Base-by-base conservation (phyloP, 2,888 invertebrate species). In the Mactromeris polynyma region DNA sequence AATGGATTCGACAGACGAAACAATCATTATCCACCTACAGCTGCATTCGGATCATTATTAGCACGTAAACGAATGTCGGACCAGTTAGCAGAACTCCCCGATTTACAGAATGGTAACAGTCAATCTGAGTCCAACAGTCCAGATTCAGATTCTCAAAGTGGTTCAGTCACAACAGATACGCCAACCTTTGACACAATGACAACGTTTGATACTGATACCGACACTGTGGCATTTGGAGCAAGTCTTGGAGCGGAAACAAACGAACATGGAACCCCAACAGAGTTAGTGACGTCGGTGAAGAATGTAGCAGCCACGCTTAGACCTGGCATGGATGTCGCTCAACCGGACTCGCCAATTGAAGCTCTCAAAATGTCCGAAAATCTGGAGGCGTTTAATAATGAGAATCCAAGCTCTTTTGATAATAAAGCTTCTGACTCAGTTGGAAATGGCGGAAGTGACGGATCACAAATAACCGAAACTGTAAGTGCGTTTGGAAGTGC, bases 81-180 rank as follows among this genome's bases (percentile, higher is more conserved):
- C 26, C 85, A 86, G 17, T 81, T 90, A 19, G 78, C 87, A 7
- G 90, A 84, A 33, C 46, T 92, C 17, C 88, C 88, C 0, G 92
- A 89, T 26, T 38, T 92, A 26, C 89, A 86, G 64, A 88, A 89
- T 64, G 82, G 80, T 19, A 88, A 83, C 3, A 89, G 89, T 51
- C 84, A 90, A 36, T 87, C 92, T 7, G 92, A 90, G 2, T 85
- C 86, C 0, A 90, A 90, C 26, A 42, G 84, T 21, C 73, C 84
- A 4, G 92, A 88, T 4, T 58, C 87, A 17, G 90, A 92, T 69
- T 77, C 88, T 11, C 89, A 92, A 54, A 58, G 33, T 51, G 89
- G 92, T n/a, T 89, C 90, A 19, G 64, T 89, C 0, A 80, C 82
- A 11, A 87, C 89, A 14, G 87, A 86, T 38, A 31, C 80, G n/a